phyloP scores from a whole-genome alignment of 2,113 vertebrate genomes.

The Motacilla alba region DNA sequence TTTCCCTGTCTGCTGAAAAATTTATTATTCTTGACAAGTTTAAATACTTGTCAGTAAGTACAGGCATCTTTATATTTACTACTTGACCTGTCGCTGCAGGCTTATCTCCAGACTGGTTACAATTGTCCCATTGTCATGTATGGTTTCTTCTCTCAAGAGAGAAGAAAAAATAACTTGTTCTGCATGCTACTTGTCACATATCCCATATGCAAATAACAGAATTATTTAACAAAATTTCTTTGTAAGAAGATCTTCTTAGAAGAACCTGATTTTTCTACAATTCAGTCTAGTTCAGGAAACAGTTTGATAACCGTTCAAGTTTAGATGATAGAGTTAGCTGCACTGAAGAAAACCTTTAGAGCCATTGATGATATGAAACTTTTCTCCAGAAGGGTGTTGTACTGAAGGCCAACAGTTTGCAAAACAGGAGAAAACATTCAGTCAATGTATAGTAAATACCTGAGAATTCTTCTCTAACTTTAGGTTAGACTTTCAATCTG shows the following conservation, averaged over 20 bases:
- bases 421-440: neutral
- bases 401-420: neutral
- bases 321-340: neutral
- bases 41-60: constrained; percentile 11
- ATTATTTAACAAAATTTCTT: neutral
- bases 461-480: neutral
- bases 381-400: neutral
- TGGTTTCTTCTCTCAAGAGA: neutral
- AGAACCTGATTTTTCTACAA: neutral
- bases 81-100: neutral
- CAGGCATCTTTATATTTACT: neutral
- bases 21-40: neutral
- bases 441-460: neutral
- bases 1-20: neutral
- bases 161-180: neutral
- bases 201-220: neutral
- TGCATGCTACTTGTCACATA: neutral
- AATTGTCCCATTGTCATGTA: neutral
- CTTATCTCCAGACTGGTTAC: neutral
- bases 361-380: neutral
- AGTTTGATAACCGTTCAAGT: neutral
- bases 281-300: neutral
- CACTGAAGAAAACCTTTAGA: neutral
- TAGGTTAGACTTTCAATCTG: neutral
- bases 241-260: neutral